Percentiles rank a stretch among this genome's conserved stretches.
Evolutionary conservation across 2,888 invertebrate genomes (phyloP).

Genomic region (Ophioninae sp.): DNA sequence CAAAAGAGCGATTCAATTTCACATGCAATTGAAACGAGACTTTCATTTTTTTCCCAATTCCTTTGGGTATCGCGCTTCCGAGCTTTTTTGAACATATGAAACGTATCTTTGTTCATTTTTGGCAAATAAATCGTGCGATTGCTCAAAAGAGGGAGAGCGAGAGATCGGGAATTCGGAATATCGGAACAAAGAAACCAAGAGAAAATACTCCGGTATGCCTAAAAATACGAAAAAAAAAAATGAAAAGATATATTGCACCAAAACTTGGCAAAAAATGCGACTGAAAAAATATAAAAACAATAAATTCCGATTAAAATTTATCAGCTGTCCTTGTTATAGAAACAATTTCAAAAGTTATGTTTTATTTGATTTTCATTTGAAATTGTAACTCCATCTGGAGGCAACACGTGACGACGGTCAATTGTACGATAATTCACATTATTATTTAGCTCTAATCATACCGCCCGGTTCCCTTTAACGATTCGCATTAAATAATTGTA

Average conservation of each 20-base stretch:
- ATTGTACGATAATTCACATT: neutral
- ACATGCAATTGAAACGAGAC: conserved; percentile 15
- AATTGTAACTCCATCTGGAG: neutral
- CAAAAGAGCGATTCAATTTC: conserved; percentile 47
- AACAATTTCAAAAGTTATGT: neutral
- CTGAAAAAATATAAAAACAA: neutral
- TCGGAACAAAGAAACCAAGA: neutral
- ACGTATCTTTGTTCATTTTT: neutral
- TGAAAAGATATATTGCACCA: neutral
- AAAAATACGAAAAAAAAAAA: neutral
- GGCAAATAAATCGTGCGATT: neutral
- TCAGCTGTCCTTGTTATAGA: neutral
- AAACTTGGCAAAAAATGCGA: neutral
- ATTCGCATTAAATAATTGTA: neutral
- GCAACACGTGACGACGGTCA: neutral
- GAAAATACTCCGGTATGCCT: neutral
- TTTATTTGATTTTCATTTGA: neutral
- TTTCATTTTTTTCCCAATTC: conserved; percentile 21
- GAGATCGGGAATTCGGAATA: neutral
- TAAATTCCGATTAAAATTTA: neutral
- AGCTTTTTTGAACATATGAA: neutral
- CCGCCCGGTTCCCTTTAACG: neutral
- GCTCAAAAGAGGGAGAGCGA: neutral
- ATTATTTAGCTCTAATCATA: conserved; percentile 4
- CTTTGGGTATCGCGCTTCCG: conserved; percentile 5